phyloP scores from a whole-genome alignment of 2,113 vertebrate species.

The Pyrgilauda ruficollis region DNA sequence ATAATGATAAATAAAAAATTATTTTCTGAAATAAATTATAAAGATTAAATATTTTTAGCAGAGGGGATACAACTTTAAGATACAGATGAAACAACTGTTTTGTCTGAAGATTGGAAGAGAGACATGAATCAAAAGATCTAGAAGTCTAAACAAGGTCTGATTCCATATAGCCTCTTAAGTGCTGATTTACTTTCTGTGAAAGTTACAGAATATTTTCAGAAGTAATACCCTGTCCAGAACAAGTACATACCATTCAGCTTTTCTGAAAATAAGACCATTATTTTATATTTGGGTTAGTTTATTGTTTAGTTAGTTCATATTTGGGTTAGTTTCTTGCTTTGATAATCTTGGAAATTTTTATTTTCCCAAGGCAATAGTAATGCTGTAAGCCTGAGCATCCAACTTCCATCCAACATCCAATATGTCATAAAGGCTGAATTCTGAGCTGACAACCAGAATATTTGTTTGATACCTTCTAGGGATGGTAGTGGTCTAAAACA shows the following conservation, averaged over 20 bases:
- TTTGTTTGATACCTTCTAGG: neutral
- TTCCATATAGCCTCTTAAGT: neutral
- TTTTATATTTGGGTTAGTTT: neutral
- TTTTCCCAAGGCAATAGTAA: neutral
- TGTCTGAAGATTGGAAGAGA: neutral
- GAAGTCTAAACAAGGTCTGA: neutral
- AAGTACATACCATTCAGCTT: neutral
- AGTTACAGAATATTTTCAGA: neutral
- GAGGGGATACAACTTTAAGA: neutral
- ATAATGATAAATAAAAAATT: neutral
- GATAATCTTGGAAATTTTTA: neutral
- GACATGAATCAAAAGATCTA: neutral
- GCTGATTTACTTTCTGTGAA: neutral
- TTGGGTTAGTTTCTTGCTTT: neutral
- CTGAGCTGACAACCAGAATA: neutral
- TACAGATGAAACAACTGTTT: neutral
- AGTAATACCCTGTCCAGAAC: neutral
- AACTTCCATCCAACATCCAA: neutral
- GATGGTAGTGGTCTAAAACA: neutral
- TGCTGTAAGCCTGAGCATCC: neutral
- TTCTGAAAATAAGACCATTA: neutral
- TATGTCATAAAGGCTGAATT: neutral
- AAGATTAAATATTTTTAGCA: neutral
- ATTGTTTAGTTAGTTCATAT: neutral
- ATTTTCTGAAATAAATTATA: neutral